Evolutionary conservation across 2,888 invertebrate species (phyloP).

Genomic region (Lymantria monacha): DNA sequence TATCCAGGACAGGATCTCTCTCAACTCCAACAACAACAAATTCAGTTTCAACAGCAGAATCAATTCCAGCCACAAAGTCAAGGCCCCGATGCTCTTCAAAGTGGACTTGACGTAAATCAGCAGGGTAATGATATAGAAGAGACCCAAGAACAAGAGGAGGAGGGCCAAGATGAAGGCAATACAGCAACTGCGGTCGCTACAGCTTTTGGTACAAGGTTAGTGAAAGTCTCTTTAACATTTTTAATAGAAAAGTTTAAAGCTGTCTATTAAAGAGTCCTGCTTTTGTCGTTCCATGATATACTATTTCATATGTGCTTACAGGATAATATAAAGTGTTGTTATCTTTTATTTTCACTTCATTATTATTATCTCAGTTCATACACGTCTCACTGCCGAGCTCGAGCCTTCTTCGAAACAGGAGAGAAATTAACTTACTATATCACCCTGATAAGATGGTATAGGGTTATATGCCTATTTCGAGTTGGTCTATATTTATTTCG

Average conservation of each 20-base stretch:
- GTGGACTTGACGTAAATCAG: conserved; percentile 64
- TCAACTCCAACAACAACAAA: conserved; percentile 18
- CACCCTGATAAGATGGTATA: too few species aligned
- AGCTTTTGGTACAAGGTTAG: conserved; percentile 72
- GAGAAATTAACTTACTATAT: too few species aligned
- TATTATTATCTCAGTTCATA: too few species aligned
- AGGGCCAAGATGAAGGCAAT: conserved; percentile 45
- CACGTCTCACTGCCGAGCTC: too few species aligned
- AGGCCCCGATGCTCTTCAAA: conserved; percentile 54
- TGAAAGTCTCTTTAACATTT: conserved; percentile 33
- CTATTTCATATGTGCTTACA: too few species aligned
- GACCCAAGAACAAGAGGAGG: conserved; percentile 43
- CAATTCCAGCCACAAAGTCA: conserved; percentile 33
- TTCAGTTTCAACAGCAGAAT: conserved; percentile 25
- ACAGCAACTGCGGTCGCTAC: conserved; percentile 69
- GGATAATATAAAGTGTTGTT: too few species aligned
- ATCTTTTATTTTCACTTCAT: too few species aligned
- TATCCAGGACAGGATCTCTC: conserved; percentile 39
- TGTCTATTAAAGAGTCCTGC: too few species aligned
- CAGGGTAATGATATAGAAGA: conserved; percentile 64
- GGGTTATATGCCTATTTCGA: too few species aligned
- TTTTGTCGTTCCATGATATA: too few species aligned
- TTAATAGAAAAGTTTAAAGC: not conserved
- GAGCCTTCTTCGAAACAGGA: too few species aligned
- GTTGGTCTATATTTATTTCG: too few species aligned